A percentile compares a stretch with the other conserved stretches of the same genome.
phyloP scores from a whole-genome alignment of 2,888 invertebrate genomes.

The Caenorhabditis japonica region DNA sequence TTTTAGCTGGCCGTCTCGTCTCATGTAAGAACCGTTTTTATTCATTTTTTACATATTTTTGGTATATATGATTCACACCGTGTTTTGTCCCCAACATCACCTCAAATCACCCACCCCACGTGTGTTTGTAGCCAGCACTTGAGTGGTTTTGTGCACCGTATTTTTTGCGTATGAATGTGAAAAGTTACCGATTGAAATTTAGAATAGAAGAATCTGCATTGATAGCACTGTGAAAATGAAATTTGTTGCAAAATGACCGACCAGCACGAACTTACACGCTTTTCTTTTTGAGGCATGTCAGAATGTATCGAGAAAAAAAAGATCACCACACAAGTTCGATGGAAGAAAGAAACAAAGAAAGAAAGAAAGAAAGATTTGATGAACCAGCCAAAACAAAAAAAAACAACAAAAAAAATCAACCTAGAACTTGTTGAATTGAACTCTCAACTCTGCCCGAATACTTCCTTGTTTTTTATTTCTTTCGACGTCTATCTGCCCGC shows the following conservation, averaged over 20 bases:
- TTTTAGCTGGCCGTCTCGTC: constrained; percentile 77
- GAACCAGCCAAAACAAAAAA: constrained; percentile 2
- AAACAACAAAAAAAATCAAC: not conserved
- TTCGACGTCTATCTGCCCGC: constrained; percentile 36
- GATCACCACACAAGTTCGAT: too few relatives aligned
- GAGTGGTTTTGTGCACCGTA: constrained; percentile 31
- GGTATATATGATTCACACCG: constrained; percentile 34
- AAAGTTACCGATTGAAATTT: too few relatives aligned
- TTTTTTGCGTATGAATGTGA: constrained; percentile 15
- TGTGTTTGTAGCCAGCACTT: constrained; percentile 18
- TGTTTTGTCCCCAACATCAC: constrained; percentile 46
- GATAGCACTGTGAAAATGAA: too few relatives aligned
- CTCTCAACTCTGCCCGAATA: constrained; percentile 13
- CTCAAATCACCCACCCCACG: constrained; percentile 4
- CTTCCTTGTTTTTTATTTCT: too few relatives aligned
- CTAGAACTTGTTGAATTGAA: not conserved
- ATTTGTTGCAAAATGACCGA: not conserved
- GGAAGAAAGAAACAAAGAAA: too few relatives aligned
- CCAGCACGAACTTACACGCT: constrained; percentile 38
- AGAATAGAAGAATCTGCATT: too few relatives aligned
- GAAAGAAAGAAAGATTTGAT: too few relatives aligned
- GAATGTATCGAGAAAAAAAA: constrained; percentile 24
- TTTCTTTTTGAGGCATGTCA: constrained; percentile 26
- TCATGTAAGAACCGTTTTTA: constrained; percentile 71
- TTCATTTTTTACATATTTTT: constrained; percentile 24